These are phyloP conservation scores for Falco rusticolus DNA, from an alignment of 2,797 vertebrate species.

Conservation along the genomic window DNA sequence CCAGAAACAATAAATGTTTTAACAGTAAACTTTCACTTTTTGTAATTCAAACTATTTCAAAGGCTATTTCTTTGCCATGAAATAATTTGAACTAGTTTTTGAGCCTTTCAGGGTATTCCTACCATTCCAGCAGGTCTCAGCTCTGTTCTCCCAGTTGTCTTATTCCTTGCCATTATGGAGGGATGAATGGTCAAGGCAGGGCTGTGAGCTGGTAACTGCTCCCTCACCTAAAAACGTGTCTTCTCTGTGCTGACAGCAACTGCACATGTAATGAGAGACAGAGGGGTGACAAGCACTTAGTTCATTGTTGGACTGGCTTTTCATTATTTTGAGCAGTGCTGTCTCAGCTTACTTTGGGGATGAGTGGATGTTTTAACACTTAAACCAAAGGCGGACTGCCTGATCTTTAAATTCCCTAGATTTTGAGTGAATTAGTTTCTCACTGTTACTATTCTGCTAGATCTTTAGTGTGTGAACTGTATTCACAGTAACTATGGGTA, in stretches of 20 bases:
- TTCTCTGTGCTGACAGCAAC: background rate
- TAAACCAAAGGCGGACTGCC: background rate
- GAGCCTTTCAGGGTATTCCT: background rate
- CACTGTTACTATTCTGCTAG: background rate
- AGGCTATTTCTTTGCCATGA: background rate
- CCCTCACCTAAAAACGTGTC: background rate
- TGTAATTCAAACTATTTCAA: background rate
- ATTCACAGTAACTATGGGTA: background rate
- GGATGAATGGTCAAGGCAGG: background rate
- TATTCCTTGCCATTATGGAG: background rate
- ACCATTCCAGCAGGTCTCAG: background rate
- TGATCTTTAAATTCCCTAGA: background rate
- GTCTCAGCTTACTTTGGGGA: background rate
- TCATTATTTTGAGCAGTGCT: background rate
- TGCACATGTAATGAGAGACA: rapidly evolving
- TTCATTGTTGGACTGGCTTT: background rate
- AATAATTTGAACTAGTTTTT: conserved; percentile 12
- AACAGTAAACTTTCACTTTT: conserved; percentile 25
- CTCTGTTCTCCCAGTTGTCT: background rate
- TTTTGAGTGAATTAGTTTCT: background rate
- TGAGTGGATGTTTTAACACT: background rate
- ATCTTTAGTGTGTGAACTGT: background rate
- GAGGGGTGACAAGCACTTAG: background rate
- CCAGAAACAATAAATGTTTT: conserved; percentile 4
- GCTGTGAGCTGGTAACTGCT: background rate